phyloP scores from a whole-genome alignment of 1,140 invertebrate species.

The Magallana gigas region DNA sequence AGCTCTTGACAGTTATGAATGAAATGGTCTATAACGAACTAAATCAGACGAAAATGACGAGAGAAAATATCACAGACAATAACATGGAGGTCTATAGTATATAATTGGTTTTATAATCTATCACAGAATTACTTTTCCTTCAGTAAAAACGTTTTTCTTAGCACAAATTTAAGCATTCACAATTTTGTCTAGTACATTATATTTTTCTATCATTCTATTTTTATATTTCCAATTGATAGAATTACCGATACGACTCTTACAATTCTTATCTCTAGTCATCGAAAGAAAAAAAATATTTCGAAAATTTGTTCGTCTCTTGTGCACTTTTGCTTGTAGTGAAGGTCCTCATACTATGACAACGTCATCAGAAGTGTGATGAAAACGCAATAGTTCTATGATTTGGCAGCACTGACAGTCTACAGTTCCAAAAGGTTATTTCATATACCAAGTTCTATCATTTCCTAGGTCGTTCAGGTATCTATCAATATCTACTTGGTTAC shows the following conservation, averaged over 20 bases:
- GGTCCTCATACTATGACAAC: neutral
- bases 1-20: conserved; percentile 12
- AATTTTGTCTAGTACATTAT: no score
- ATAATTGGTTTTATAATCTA: neutral
- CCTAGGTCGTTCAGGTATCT: conserved; percentile 48
- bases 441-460: conserved; percentile 43
- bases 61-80: conserved; percentile 24
- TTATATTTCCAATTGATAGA: no score
- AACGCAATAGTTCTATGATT: neutral
- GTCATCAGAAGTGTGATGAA: neutral
- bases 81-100: conserved; percentile 22
- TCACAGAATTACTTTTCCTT: neutral
- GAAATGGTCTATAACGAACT: neutral
- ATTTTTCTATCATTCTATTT: no score
- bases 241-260: no score
- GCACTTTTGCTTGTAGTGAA: neutral
- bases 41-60: neutral
- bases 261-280: no score
- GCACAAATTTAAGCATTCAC: no score
- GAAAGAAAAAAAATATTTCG: no score
- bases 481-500: conserved; percentile 49
- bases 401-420: conserved; percentile 31
- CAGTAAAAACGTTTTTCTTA: no score
- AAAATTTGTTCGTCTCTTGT: no score
- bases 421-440: conserved; percentile 14